A percentile compares a stretch with the other conserved stretches of the same genome.
Conservation (phyloP, 2,113 vertebrate genomes). For the Istiophorus platypterus region DNA sequence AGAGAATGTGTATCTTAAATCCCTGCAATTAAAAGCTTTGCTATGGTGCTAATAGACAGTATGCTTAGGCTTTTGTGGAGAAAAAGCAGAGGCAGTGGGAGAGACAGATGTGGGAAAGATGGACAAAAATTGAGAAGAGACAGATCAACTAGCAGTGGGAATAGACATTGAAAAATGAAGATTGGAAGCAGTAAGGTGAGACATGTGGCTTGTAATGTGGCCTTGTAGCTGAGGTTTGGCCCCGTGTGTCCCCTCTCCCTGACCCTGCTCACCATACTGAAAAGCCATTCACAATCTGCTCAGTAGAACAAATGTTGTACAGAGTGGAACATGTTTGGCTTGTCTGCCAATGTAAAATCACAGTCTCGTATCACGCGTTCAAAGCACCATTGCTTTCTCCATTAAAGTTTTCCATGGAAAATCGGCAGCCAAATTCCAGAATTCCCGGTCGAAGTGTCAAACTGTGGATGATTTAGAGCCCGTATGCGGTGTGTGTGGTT, state of each 20-base stretch:
- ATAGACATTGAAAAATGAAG: conserved; percentile 3
- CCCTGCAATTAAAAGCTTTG: background rate
- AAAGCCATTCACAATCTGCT: conserved; percentile 71
- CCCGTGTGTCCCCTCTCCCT: conserved; percentile 61
- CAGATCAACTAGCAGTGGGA: conserved; percentile 22
- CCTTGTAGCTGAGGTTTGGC: conserved; percentile 76
- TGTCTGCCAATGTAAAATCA: conserved; percentile 71
- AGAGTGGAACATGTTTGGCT: conserved; percentile 78
- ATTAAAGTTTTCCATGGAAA: conserved; percentile 78
- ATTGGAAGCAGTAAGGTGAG: conserved; percentile 60
- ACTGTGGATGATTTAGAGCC: conserved; percentile 58
- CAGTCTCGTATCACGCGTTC: conserved; percentile 69
- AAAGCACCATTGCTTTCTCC: conserved; percentile 74
- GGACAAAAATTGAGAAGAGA: conserved; percentile 24
- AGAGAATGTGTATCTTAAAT: background rate
- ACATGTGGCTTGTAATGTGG: conserved; percentile 64
- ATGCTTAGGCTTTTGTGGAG: background rate
- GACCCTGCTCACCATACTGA: conserved; percentile 74
- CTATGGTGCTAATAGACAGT: background rate
- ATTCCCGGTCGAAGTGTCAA: conserved; percentile 68
- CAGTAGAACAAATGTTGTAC: conserved; percentile 75
- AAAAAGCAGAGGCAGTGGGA: conserved; percentile 25
- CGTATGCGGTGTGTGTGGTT: conserved; percentile 25
- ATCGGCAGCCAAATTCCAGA: conserved; percentile 72
- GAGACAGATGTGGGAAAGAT: conserved; percentile 46